These are phyloP conservation scores for Chloropsis hardwickii DNA, from an alignment of 2,113 vertebrate genomes.

Conservation along the genomic window DNA sequence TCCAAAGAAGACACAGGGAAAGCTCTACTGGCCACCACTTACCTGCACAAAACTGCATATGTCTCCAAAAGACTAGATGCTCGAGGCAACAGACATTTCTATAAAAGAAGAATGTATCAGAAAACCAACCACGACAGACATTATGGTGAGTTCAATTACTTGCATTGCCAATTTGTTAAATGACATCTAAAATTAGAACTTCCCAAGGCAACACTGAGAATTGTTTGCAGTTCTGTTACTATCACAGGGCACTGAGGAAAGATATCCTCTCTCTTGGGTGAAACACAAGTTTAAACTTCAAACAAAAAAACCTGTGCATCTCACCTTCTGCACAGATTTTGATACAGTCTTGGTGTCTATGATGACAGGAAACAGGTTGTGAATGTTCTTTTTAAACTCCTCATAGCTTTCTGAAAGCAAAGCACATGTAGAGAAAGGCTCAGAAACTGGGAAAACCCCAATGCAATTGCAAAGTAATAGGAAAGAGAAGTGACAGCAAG, in stretches of 20 bases:
- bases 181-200: background rate
- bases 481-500: background rate
- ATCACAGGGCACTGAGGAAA: background rate
- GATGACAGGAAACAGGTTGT: constrained; percentile 72
- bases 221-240: background rate
- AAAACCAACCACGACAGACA: background rate
- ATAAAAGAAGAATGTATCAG: background rate
- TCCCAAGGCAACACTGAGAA: background rate
- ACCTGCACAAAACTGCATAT: constrained; percentile 65
- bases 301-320: background rate
- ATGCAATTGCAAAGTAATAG: background rate
- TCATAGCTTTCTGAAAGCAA: constrained; percentile 72
- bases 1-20: background rate
- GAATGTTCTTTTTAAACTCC: constrained; percentile 76
- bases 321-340: constrained; percentile 73
- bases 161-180: background rate
- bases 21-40: background rate
- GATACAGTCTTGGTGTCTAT: constrained; percentile 75
- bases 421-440: background rate
- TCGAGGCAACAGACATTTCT: constrained; percentile 65
- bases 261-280: background rate
- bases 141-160: background rate
- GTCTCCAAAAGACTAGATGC: constrained; percentile 58
- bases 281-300: background rate
- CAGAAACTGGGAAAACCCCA: background rate